A percentile compares a stretch with the other conserved stretches of the same genome.
These are phyloP conservation scores for Germaria angustata DNA, from an alignment of 2,888 invertebrate genomes.

Conservation along the genomic window DNA sequence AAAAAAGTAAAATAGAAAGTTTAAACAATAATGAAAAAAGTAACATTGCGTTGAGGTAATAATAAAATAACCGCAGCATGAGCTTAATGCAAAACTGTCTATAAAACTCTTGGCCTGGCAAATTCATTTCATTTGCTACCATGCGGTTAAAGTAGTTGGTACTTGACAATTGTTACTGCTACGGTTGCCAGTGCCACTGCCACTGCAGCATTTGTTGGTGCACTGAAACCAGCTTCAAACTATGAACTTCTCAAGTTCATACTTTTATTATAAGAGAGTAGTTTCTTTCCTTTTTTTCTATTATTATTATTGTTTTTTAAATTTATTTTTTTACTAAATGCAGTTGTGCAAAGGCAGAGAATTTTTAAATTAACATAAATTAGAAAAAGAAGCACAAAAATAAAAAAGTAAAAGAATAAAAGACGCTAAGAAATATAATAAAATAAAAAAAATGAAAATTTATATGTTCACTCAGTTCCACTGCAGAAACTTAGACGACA, in stretches of 20 bases:
- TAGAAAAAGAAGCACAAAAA: slow-evolving; percentile 18
- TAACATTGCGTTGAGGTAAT: slow-evolving; percentile 53
- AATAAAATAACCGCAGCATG: slow-evolving; percentile 63
- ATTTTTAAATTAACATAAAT: slow-evolving; percentile 67
- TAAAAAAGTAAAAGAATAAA: slow-evolving; percentile 5
- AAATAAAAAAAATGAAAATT: slow-evolving; percentile 42
- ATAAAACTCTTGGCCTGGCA: slow-evolving; percentile 51
- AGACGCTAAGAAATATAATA: slow-evolving; percentile 16
- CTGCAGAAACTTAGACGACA: slow-evolving; percentile 44
- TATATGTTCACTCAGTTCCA: slow-evolving; percentile 60
- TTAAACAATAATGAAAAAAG: slow-evolving; percentile 25
- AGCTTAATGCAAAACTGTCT: slow-evolving; percentile 32
- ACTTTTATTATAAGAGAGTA: slow-evolving; percentile 43
- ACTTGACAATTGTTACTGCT: slow-evolving; percentile 11
- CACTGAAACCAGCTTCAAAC: slow-evolving; percentile 36
- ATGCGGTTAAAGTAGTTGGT: slow-evolving; percentile 51
- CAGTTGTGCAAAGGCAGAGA: slow-evolving; percentile 36
- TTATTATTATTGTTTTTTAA: slow-evolving; percentile 5
- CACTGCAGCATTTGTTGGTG: slow-evolving; percentile 27
- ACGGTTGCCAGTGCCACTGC: neutral
- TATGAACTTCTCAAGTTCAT: slow-evolving; percentile 61
- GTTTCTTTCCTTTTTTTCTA: neutral
- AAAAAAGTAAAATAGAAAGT: neutral
- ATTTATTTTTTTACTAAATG: neutral
- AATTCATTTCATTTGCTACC: slow-evolving; percentile 58